Evolutionary conservation across 2,888 invertebrate species (phyloP).

Genomic region (Loripinus fragilis): DNA sequence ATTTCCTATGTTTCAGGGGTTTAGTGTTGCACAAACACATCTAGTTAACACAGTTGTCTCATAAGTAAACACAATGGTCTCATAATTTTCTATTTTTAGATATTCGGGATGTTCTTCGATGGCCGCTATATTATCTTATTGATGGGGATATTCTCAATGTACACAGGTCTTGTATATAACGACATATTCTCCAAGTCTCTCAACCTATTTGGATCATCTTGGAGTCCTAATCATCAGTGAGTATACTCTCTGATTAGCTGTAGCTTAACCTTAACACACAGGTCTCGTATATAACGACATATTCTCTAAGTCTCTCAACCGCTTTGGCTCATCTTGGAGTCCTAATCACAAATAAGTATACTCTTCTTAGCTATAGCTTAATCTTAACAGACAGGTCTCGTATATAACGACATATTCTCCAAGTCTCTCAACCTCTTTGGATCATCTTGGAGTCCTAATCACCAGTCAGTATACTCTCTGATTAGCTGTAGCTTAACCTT

Average conservation of each 20-base stretch:
- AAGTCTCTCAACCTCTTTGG: constrained; percentile 98
- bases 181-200: constrained; percentile 99
- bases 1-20: no score
- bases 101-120: constrained; percentile 99
- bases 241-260: constrained; percentile 36
- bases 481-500: no score
- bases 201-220: constrained; percentile 97
- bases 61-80: no score
- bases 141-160: constrained; percentile 99
- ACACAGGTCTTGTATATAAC: constrained; percentile 99
- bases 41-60: no score
- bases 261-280: no score
- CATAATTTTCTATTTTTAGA: constrained; percentile 85
- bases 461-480: constrained; percentile 49
- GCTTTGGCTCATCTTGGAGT: constrained; percentile 96
- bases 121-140: constrained; percentile 98
- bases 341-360: constrained; percentile 64
- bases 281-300: constrained; percentile 99
- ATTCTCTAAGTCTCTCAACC: constrained; percentile 98
- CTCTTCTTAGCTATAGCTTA: no score
- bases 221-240: constrained; percentile 85
- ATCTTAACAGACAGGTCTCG: constrained; percentile 98
- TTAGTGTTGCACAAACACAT: no score
- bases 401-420: constrained; percentile 99
- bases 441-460: constrained; percentile 89